Base-by-base conservation (phyloP, 2,888 invertebrate genomes). In the Spisula subtruncata region DNA sequence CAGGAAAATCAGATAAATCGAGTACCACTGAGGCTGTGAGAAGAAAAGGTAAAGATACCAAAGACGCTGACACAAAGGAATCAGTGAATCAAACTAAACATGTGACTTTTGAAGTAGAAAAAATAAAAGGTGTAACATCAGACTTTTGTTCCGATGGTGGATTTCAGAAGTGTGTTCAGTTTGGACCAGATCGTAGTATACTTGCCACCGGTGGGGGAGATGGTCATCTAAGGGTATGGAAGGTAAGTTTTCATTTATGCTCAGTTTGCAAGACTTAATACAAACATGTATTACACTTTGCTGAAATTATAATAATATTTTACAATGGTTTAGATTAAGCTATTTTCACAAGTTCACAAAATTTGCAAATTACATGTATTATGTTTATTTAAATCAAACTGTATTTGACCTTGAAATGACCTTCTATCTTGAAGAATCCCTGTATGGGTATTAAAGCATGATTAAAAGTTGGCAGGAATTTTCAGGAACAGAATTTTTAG, bases 201-300 rank as follows among this genome's bases (percentile, higher is more conserved):
- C 98, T 99, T 98, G 98, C 98, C 0, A 99, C 99, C 0, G 99
- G 99, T 80, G 99, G 99, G 48, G 98, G 98, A 0, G 99, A 99
- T 97, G 98, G 99, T 5, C 97, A 98, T 95, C 97, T 99, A 54
- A 97, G 99, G 87, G 97, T 99, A 16, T 99, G 99, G 99, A 97
- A 98, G 94, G 97, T 97, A 91, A 71, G 32, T 56, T 16, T 32
- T 25, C 25, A 66, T 25, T 41, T 41, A n/a, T n/a, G n/a, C n/a
- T n/a, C n/a, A n/a, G n/a, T n/a, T n/a, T n/a, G n/a, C n/a, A n/a
- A n/a, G n/a, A n/a, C n/a, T n/a, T n/a, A n/a, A n/a, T n/a, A n/a
- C n/a, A n/a, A n/a, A n/a, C n/a, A n/a, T n/a, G n/a, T n/a, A n/a
- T n/a, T n/a, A n/a, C n/a, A n/a, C n/a, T n/a, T n/a, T n/a, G n/a